These are phyloP conservation scores for Thera obeliscata DNA, from an alignment of 2,888 invertebrate species.

Conservation along the genomic window DNA sequence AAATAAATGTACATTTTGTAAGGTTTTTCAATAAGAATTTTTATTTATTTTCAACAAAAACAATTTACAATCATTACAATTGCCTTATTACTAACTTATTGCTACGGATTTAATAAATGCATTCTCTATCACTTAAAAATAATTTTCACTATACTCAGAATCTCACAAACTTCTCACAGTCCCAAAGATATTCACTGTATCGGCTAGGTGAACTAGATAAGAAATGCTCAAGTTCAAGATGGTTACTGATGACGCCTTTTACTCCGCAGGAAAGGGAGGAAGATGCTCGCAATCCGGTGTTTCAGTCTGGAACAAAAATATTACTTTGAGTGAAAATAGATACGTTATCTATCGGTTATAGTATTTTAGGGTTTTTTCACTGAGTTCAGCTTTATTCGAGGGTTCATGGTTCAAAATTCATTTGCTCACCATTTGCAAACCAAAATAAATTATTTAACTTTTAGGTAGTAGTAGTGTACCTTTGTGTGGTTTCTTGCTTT, in stretches of 20 bases:
- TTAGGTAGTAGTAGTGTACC: slow-evolving; percentile 49
- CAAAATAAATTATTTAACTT: no score
- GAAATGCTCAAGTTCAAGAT: not conserved
- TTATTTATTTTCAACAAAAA: slow-evolving; percentile 81
- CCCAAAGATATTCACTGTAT: not conserved
- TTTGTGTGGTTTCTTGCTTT: slow-evolving; percentile 73
- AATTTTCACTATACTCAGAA: slow-evolving; percentile 6
- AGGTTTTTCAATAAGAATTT: slow-evolving; percentile 82
- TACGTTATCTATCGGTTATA: no score
- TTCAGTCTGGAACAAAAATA: slow-evolving; percentile 70
- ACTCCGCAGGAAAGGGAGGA: slow-evolving; percentile 78
- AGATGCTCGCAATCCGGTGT: slow-evolving; percentile 78
- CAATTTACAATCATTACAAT: slow-evolving; percentile 63
- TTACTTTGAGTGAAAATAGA: not conserved
- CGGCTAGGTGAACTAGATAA: not conserved
- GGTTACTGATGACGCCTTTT: slow-evolving; percentile 67
- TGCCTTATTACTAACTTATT: slow-evolving; percentile 58
- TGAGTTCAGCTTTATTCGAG: no score
- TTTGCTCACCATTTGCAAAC: no score
- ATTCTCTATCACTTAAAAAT: slow-evolving; percentile 4
- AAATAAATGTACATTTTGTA: slow-evolving; percentile 39
- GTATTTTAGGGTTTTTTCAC: no score
- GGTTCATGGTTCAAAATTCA: not conserved
- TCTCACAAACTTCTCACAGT: slow-evolving; percentile 3
- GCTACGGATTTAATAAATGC: slow-evolving; percentile 29